Base-by-base conservation (phyloP, 1,140 invertebrate species). In the Sitophilus oryzae region DNA sequence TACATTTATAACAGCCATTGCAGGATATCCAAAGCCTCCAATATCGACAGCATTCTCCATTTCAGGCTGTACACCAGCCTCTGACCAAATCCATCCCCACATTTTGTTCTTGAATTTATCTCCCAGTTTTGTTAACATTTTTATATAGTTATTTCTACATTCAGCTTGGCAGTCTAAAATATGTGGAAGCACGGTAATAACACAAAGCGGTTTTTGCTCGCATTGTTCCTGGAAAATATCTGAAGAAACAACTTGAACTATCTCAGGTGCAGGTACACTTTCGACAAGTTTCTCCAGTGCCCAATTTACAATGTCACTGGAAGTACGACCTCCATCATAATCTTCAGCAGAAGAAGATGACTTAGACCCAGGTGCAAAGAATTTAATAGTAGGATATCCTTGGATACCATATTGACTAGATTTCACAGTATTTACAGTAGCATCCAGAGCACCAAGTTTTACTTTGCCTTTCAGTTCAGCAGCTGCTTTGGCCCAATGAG, bases 351-450 rank as follows among this genome's bases (percentile, higher is more conserved):
- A 84, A 51, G 81, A 77, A 11, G 82, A 83, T 49, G 81, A 77
- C 71, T 93, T 94, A 56, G 83, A 83, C 47, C 93, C 93, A 22
- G 84, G 77, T 1, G 83, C 77, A 77, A 99, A 99, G 70, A 86
- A 85, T 75, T 99, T 99, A 56, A 99, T 98, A 6, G 96, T 98
- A 8, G 96, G 96, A 75, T 95, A 99, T 0, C 96, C 96, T 64
- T 86, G 82, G 25, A 99, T 83, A 58, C 81, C 80, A 69, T 88
- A 93, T 61, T 86, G 75, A 49, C 77, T 74, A 0, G 88, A 90
- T 75, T 91, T 93, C 3, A 76, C 67, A 56, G 82, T 82, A 72
- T 99, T 82, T 0, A 91, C 90, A 9, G 96, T 99, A 0, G 96
- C 96, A 79, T 99, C 97, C 0, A 99, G 66, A 34, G 95, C 93